Conservation (phyloP, 2,888 invertebrate genomes). For the Drosophila aldrichi region DNA sequence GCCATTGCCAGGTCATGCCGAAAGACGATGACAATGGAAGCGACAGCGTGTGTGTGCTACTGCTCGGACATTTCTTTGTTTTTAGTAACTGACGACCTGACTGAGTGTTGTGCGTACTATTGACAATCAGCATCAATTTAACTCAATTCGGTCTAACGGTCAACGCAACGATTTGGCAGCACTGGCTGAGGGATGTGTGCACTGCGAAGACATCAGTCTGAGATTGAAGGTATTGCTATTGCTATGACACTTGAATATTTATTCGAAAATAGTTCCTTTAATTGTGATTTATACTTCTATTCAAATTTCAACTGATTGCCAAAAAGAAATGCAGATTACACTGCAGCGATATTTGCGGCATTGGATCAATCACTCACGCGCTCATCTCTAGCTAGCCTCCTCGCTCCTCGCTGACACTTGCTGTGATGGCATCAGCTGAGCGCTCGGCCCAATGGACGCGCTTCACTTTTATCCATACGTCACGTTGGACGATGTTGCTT, state of each 20-base stretch:
- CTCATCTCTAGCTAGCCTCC: constrained; percentile 31
- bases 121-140: constrained; percentile 68
- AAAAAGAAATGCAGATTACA: too few species aligned
- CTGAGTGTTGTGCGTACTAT: constrained; percentile 54
- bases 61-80: constrained; percentile 20
- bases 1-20: constrained; percentile 49
- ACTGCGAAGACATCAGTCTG: background rate
- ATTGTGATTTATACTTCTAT: too few species aligned
- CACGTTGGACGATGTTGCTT: constrained; percentile 20
- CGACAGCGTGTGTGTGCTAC: constrained; percentile 11
- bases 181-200: constrained; percentile 20
- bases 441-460: constrained; percentile 45
- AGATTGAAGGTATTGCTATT: background rate
- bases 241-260: background rate
- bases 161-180: constrained; percentile 52
- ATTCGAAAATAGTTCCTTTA: background rate
- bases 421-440: constrained; percentile 46
- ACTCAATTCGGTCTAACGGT: constrained; percentile 63
- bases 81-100: constrained; percentile 8
- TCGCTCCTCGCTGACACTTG: constrained; percentile 25
- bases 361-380: constrained; percentile 33
- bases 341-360: background rate
- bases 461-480: constrained; percentile 45
- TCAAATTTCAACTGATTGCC: background rate
- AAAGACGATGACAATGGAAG: constrained; percentile 42